These are phyloP conservation scores for Nasonia longicornis DNA, from an alignment of 1,140 invertebrate genomes.

Conservation along the genomic window DNA sequence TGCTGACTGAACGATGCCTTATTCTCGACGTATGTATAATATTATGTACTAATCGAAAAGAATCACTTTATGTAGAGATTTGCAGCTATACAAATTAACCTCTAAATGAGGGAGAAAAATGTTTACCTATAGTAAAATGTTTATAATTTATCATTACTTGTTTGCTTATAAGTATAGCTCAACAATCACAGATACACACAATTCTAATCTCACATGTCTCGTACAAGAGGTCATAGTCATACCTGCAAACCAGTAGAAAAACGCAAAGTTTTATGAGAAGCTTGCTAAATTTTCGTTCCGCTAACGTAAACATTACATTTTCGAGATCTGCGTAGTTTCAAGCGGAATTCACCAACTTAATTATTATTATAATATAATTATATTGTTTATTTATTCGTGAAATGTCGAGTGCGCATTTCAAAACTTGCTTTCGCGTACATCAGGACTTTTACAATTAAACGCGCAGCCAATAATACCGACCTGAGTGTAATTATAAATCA, in stretches of 20 bases:
- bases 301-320: conserved; percentile 20
- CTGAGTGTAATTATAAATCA: background rate
- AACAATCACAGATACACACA: conserved; percentile 47
- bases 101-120: conserved; percentile 30
- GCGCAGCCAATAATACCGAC: background rate
- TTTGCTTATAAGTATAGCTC: conserved; percentile 43
- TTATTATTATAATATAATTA: background rate
- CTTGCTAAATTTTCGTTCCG: conserved; percentile 7
- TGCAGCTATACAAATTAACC: conserved; percentile 36
- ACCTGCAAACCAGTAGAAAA: conserved; percentile 35
- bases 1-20: conserved; percentile 14
- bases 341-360: conserved; percentile 1
- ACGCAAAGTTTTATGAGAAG: conserved; percentile 15
- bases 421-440: conserved; percentile 4
- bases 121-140: conserved; percentile 27
- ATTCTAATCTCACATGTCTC: conserved; percentile 45
- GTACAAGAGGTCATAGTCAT: conserved; percentile 30
- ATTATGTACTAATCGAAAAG: conserved; percentile 36
- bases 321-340: conserved; percentile 34
- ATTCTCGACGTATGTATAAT: conserved; percentile 4
- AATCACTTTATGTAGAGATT: conserved; percentile 32
- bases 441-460: background rate
- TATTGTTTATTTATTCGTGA: background rate
- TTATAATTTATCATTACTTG: conserved; percentile 38
- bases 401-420: conserved; percentile 1